Base-by-base conservation (phyloP, 37 sponge, comb jelly and placozoan genomes). In the Aplysina aerophoba region DNA sequence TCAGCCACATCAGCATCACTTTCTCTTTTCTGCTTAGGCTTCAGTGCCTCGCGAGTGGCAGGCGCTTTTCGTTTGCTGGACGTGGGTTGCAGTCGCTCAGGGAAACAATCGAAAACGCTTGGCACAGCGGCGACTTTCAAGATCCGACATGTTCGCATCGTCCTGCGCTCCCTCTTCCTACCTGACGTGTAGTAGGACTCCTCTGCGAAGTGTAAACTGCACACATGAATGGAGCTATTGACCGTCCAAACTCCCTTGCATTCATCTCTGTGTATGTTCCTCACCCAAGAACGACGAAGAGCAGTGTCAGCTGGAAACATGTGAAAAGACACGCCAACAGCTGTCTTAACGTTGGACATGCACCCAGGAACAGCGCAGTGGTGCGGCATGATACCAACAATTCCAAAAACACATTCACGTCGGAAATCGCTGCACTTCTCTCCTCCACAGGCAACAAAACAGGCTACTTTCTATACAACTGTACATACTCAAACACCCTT, bases 331-430 rank as follows among this genome's bases (percentile, higher is more conserved):
- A 71, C 2, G 73, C 37, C 37, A 4, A 12, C 35, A 71, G 36
- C 31, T 12, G 73, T 71, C 73, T 27, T 71, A 33, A 37, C 15
- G 73, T 71, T 71, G 73, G 73, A 71, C 37, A 37, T 71, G 73
- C 73, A 71, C 73, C 73, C 73, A 71, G 73, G 36, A 71, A 71
- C 73, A 71, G 73, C 73, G 36, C 73, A 71, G 73, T 33, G 36
- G 11, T 71, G 73, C 73, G 36, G 73, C 73, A 35, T 33, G 36
- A 14, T 71, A 5, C 2, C 11, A 33, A 15, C 11, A 37, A 71
- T 37, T 71, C 73, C 73, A 71, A 71, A 71, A 17, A 28, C n/a
- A 44, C 50, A 8, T 44, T 44, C 50, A 8, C 50, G 50, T 44
- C 6, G 6, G 8, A 62, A 62, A 13, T 62, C 64, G 4, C 12